Evolutionary conservation across 2,888 invertebrate genomes (phyloP), one percentile per base, ranked within the genome.

Genomic region (Mythimna loreyi): DNA sequence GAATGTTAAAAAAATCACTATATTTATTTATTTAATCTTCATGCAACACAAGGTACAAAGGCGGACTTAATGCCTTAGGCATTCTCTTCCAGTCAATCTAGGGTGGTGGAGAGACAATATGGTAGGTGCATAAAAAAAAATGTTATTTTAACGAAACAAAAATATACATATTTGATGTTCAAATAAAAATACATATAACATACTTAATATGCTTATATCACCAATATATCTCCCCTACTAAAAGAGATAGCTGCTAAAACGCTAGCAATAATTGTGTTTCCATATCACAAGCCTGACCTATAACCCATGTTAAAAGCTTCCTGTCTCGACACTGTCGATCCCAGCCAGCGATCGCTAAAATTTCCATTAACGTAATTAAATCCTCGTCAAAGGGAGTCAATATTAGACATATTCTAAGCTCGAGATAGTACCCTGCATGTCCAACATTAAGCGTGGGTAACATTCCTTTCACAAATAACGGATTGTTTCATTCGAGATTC

Each of bases 361-460:
- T 82, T 63, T 73, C 73, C 77, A 82, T 77, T 77, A 82, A 65
- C 56, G 64, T 79, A 77, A 82, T 83, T 74, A 77, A 79, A 77
- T 72, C 49, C 16, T 49, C n/a, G 43, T 33, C 60, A 80, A 72
- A 78, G 63, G 5, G 60, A 63, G 30, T 7, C 57, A 62, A 66
- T 77, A 60, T 47, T 56, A 56, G 28, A 73, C 33, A 53, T 65
- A 53, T 45, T 60, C 47, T 30, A 23, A 63, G 55, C 36, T 60
- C 21, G 36, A 56, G 50, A 47, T 33, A 73, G 25, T n/a, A 43
- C 33, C 43, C 6, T 47, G 8, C 3, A 47, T 23, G 30, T 33
- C 13, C 19, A 3, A 40, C 9, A 9, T 33, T 64, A 28, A 40
- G 25, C 43, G 21, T 25, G n/a, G 19, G 19, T 28, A n/a, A 8